Base-by-base conservation (phyloP, 2,888 invertebrate species). In the Cabera pusaria region DNA sequence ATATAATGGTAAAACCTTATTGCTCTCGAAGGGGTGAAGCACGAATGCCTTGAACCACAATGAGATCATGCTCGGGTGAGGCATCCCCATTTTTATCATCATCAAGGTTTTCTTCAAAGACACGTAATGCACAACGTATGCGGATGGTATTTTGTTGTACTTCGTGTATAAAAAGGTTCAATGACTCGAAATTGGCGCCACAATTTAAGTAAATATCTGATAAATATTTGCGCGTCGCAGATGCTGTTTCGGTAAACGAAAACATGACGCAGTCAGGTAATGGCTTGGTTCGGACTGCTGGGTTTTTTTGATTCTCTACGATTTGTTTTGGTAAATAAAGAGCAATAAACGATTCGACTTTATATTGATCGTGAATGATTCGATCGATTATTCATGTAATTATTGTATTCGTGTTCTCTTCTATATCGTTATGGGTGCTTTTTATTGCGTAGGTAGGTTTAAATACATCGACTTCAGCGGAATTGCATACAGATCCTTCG, bases 171-270 rank as follows among this genome's bases (percentile, higher is more conserved):
- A 40, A 31, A 43, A 51, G 62, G 81, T 69, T 76, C 74, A 72
- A 59, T 49, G 73, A 63, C 56, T 79, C 57, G 41, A 53, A 55
- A 66, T 31, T 63, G 67, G 49, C 53, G 56, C 49, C 52, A 54
- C 56, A 57, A 57, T 68, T 70, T 69, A 68, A 63, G 65, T 68
- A 61, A 73, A 73, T 67, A 67, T 67, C 55, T 45, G 57, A 72
- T 77, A 74, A 77, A 80, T 74, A 73, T 78, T 78, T 70, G 64
- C 61, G 42, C 59, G 52, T 52, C 48, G 57, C 56, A 54, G 52
- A 56, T 46, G 55, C 48, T 44, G 47, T 38, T 57, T 43, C 50
- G 44, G 43, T 46, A 53, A 55, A 59, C 49, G 52, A 57, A 53
- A 57, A 58, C 55, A 60, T 69, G 64, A 71, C 64, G 65, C 39